Evolutionary conservation across 2,113 vertebrate species (phyloP), one percentile per base, ranked within the genome.

Genomic region (Nycticryphes semicollaris): DNA sequence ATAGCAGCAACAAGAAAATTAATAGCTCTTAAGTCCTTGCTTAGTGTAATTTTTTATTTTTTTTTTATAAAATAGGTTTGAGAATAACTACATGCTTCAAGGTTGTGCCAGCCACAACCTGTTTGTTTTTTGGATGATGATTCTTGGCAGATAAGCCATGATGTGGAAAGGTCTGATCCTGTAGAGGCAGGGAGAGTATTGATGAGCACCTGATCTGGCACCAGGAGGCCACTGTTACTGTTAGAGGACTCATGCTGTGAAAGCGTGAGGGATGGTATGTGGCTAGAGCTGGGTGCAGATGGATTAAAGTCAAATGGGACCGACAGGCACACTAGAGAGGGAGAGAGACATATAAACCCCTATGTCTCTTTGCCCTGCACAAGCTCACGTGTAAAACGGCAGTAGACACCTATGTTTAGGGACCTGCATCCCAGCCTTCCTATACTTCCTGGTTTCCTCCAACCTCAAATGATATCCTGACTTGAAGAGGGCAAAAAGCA

Each of bases 311-410:
- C 57, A 75, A 39, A 41, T 11, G 35, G 2, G 12, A 77, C 7
- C 4, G 3, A 47, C 16, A 69, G 53, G 41, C 1, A 1, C 0
- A 0, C 16, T 31, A 56, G 35, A 73, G 35, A 48, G 47, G 28
- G 35, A 76, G 22, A 43, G 14, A 23, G 9, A 24, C 6, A 15
- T 7, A 13, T 8, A n/a, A 57, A 77, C 10, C 6, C 27, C 35
- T 51, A 6, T 12, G 30, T 39, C 18, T 56, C 6, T 84, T 62
- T 63, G 50, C 48, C 0, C 1, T 64, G 43, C 54, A 51, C 19
- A 79, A 64, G 41, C 17, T 18, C 14, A 14, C 5, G 6, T 72
- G 48, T 39, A 72, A 92, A 93, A 47, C 1, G 1, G 12, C 64
- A 89, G 51, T 5, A 75, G 56, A 14, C 7, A 33, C 20, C 37